Conservation (phyloP, 1,140 invertebrate species). For the Lanistes nyassanus region DNA sequence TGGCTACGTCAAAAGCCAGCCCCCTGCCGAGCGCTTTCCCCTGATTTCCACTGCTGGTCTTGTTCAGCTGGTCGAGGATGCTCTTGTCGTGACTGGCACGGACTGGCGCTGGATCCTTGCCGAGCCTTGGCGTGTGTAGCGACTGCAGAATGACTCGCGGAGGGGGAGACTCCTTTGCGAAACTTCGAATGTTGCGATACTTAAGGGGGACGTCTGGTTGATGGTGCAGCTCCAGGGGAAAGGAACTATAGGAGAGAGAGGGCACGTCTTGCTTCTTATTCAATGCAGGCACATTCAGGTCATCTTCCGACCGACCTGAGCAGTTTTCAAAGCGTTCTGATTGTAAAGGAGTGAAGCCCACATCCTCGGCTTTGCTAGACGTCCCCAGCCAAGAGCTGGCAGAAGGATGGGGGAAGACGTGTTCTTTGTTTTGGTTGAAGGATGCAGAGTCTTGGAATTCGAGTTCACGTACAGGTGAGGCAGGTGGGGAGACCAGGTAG, state of each 20-base stretch:
- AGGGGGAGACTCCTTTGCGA: conserved; percentile 37
- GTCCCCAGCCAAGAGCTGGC: conserved; percentile 11
- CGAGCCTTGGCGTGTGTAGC: conserved; percentile 24
- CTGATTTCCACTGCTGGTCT: conserved; percentile 20
- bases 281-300: conserved; percentile 8
- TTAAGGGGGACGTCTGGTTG: background rate
- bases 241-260: background rate
- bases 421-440: background rate
- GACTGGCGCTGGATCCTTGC: conserved; percentile 33
- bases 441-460: background rate
- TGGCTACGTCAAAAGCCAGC: background rate
- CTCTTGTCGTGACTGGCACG: conserved; percentile 41
- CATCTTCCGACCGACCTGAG: conserved; percentile 18
- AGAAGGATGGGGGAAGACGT: background rate
- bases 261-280: background rate
- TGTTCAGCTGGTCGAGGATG: conserved; percentile 32
- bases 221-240: conserved; percentile 15
- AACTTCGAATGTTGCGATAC: conserved; percentile 9
- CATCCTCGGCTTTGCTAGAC: conserved; percentile 40
- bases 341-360: background rate
- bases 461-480: conserved; percentile 30
- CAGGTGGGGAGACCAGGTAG: conserved; percentile 42
- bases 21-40: conserved; percentile 10
- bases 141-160: conserved; percentile 42
- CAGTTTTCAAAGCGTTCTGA: conserved; percentile 15